These are phyloP conservation scores for Zalophus californianus DNA, from an alignment of 2,797 vertebrate species.

Conservation along the genomic window DNA sequence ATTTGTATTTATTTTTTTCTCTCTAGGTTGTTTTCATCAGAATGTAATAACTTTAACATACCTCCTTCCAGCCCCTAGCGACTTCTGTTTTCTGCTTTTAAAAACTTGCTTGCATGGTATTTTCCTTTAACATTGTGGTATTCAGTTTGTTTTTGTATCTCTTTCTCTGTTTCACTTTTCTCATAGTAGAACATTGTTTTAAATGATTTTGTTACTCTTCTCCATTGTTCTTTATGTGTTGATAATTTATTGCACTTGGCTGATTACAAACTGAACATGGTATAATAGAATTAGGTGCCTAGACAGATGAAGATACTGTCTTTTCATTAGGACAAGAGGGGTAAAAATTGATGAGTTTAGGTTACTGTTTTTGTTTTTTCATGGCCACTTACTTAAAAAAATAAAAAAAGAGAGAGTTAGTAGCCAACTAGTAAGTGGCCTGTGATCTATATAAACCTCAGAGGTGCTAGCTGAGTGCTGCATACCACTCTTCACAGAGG, in stretches of 20 bases:
- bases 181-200: neutral
- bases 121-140: neutral
- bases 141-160: neutral
- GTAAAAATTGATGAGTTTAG: neutral
- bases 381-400: neutral
- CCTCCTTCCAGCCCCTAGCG: neutral
- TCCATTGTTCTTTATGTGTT: neutral
- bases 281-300: neutral
- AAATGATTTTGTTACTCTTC: constrained; percentile 20
- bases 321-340: neutral
- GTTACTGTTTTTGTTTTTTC: constrained; percentile 27
- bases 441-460: neutral
- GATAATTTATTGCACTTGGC: neutral
- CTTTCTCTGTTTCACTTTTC: neutral
- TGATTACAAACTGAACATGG: neutral
- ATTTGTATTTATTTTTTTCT: neutral
- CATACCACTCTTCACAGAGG: neutral
- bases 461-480: neutral
- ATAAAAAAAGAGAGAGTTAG: neutral
- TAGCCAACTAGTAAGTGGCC: neutral
- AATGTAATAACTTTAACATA: neutral
- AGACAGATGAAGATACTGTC: neutral
- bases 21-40: neutral
- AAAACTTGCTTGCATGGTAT: constrained; percentile 22
- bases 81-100: constrained; percentile 23